Conservation (phyloP, 2,797 vertebrate species). For the Gouania willdenowi region DNA sequence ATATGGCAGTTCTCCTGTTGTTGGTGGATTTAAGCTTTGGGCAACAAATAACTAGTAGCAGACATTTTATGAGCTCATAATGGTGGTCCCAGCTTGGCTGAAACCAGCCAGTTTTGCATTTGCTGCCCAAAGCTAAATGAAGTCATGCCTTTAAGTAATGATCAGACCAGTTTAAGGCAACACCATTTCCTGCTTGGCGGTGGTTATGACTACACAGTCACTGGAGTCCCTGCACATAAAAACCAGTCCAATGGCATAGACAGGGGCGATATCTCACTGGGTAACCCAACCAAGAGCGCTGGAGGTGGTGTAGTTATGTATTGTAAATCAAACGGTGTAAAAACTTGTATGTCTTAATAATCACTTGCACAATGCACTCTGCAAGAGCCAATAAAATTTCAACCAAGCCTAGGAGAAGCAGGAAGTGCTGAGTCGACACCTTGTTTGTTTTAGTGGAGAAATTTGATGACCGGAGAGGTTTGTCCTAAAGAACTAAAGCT, state of each 20-base stretch:
- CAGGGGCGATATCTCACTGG: background rate
- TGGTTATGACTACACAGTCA: constrained; percentile 24
- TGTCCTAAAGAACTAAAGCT: constrained; percentile 26
- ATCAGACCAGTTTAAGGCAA: constrained; percentile 12
- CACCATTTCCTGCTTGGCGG: constrained; percentile 22
- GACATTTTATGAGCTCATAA: constrained; percentile 36
- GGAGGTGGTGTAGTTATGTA: constrained; percentile 20
- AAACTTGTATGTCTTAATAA: constrained; percentile 8
- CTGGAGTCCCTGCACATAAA: background rate
- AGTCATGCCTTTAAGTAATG: constrained; percentile 34
- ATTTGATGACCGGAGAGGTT: constrained; percentile 61
- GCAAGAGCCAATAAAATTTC: constrained; percentile 54
- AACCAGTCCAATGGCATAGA: background rate
- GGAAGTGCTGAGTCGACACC: constrained; percentile 64
- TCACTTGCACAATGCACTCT: constrained; percentile 21
- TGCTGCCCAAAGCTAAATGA: constrained; percentile 28
- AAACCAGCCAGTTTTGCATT: constrained; percentile 6
- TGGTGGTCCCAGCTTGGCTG: constrained; percentile 11
- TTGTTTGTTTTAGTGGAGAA: constrained; percentile 63
- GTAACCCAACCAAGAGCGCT: constrained; percentile 7
- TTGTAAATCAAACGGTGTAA: constrained; percentile 11
- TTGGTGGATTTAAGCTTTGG: too few relatives aligned
- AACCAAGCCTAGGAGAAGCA: constrained; percentile 31
- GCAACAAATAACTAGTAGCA: constrained; percentile 8
- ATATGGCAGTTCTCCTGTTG: too few relatives aligned